Conservation (phyloP, 1,140 invertebrate species). For the Maconellicoccus hirsutus region DNA sequence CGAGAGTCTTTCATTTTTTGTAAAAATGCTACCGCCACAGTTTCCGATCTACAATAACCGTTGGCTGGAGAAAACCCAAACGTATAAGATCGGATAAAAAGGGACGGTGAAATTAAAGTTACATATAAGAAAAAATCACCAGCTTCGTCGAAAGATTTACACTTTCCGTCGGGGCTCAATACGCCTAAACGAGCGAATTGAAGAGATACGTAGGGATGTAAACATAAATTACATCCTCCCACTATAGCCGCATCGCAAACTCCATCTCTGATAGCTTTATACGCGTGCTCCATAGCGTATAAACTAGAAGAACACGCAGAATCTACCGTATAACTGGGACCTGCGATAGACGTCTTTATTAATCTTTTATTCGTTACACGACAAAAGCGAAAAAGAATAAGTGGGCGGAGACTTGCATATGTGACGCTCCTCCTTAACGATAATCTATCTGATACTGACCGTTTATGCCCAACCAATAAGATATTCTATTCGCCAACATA, state of each 20-base stretch:
- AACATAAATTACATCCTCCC: slow-evolving; percentile 64
- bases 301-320: slow-evolving; percentile 84
- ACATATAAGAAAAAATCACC: slow-evolving; percentile 33
- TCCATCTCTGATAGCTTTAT: slow-evolving; percentile 58
- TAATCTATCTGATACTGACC: slow-evolving; percentile 39
- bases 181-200: slow-evolving; percentile 68
- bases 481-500: slow-evolving; percentile 85
- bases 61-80: slow-evolving; percentile 39
- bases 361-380: no score
- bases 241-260: slow-evolving; percentile 79
- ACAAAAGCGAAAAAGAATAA: no score
- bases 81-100: not conserved
- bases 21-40: slow-evolving; percentile 61
- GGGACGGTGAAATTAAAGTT: not conserved
- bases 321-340: slow-evolving; percentile 72
- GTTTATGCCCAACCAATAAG: slow-evolving; percentile 53
- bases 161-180: slow-evolving; percentile 68
- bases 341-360: no score
- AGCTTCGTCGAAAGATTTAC: slow-evolving; percentile 78
- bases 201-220: slow-evolving; percentile 75
- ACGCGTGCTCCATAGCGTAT: slow-evolving; percentile 71
- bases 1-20: slow-evolving; percentile 69
- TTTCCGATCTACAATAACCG: slow-evolving; percentile 64
- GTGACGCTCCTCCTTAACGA: no score
- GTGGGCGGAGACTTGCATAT: no score